Percentiles rank a stretch among this genome's conserved stretches.
These are phyloP conservation scores for Petrolisthes manimaculis DNA, from an alignment of 2,888 invertebrate species.

Conservation along the genomic window DNA sequence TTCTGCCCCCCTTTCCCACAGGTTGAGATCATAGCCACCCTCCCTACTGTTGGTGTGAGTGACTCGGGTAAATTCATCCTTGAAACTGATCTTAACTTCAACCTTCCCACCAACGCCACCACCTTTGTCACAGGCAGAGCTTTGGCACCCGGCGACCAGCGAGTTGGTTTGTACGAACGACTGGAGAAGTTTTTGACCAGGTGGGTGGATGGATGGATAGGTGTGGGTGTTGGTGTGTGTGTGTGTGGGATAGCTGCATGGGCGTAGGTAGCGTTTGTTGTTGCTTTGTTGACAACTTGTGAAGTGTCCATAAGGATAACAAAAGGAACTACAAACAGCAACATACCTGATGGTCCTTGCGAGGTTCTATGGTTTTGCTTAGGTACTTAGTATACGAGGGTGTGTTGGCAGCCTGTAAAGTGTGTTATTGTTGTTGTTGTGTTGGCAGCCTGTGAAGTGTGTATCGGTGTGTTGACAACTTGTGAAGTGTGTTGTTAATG, in stretches of 20 bases:
- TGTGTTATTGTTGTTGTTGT: too few species aligned
- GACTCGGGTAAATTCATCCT: background rate
- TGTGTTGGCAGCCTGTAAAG: background rate
- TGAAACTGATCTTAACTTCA: conserved; percentile 7
- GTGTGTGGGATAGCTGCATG: background rate
- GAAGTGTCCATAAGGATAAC: too few species aligned
- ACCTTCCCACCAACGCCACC: conserved; percentile 24
- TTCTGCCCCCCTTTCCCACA: background rate
- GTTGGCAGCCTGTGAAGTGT: background rate
- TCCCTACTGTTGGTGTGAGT: conserved; percentile 21
- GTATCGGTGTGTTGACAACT: background rate
- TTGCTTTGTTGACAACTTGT: too few species aligned
- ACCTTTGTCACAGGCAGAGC: conserved; percentile 10
- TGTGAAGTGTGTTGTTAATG: background rate
- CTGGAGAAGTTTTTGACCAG: conserved; percentile 22
- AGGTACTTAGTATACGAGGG: background rate
- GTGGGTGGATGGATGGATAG: background rate
- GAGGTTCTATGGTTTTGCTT: too few species aligned
- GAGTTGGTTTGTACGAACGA: background rate
- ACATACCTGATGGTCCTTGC: too few species aligned
- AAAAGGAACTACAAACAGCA: too few species aligned
- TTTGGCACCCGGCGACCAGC: background rate
- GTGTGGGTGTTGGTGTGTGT: background rate
- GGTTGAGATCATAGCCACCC: conserved; percentile 3
- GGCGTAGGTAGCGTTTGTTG: background rate